Evolutionary conservation across 1,140 invertebrate genomes (phyloP).

Genomic region (Pogonomyrmex barbatus): DNA sequence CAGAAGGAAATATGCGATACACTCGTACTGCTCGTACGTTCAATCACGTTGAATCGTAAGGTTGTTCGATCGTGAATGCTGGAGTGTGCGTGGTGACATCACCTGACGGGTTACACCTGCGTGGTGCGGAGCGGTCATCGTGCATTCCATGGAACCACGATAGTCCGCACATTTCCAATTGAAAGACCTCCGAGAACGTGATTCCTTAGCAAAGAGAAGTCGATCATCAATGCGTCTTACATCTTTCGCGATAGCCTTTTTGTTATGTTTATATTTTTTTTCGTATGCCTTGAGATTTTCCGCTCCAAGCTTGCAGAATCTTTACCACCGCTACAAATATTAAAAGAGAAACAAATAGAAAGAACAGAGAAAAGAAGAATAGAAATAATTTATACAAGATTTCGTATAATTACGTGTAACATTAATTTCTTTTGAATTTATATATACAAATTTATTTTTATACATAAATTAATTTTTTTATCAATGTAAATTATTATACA

Average conservation of each 20-base stretch:
- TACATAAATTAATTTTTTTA: neutral
- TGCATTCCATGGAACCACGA: slow-evolving; percentile 49
- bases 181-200: slow-evolving; percentile 17
- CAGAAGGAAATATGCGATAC: neutral
- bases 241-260: neutral
- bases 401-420: neutral
- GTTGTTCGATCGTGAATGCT: slow-evolving; percentile 30
- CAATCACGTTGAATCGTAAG: slow-evolving; percentile 31
- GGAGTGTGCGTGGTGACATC: slow-evolving; percentile 38
- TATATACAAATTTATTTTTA: too few species aligned
- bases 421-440: neutral
- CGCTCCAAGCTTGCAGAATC: neutral
- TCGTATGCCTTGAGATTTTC: neutral
- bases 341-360: neutral
- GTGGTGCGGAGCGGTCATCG: neutral
- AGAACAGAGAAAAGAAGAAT: neutral
- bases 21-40: neutral
- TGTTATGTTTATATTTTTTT: neutral
- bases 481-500: too few species aligned
- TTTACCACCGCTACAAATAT: neutral
- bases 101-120: slow-evolving; percentile 46
- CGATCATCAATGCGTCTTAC: slow-evolving; percentile 11
- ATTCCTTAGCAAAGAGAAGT: slow-evolving; percentile 5
- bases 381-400: neutral
- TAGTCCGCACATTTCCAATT: slow-evolving; percentile 44